Base-by-base conservation (phyloP, 2,113 vertebrate species). In the Cisticola juncidis region DNA sequence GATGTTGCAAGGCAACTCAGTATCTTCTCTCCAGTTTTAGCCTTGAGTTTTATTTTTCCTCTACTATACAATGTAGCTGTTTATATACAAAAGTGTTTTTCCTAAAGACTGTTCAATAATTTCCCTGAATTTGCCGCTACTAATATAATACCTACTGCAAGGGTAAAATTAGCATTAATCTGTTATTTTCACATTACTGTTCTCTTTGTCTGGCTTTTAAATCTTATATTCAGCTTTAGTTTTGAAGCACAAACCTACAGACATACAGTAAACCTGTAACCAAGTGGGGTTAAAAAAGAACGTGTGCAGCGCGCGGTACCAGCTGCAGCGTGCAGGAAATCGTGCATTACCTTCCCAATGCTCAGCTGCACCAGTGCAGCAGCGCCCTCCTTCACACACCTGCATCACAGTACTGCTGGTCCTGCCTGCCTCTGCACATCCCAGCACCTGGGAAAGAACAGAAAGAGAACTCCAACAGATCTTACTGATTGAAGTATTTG, bases 261-360 rank as follows among this genome's bases (percentile, higher is more conserved):
- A 31, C 10, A 11, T 29, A n/a, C 4, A 17, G 28, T 31, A 62
- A 87, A 33, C 15, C 65, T 53, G 22, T 57, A 73, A n/a, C 11
- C 36, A 77, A 17, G 19, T 14, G 35, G 35, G 42, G 4, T 33
- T 29, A 24, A 42, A 45, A 66, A 70, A 36, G 19, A 24, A 2
- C 7, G 10, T 0, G 8, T 28, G 71, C 62, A 57, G 72, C 76
- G 7, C 0, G 0, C 8, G 21, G 56, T 68, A 16, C 29, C 2
- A 3, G n/a, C 54, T 64, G 42, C 36, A 57, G 62, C 24, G 77
- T 69, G 50, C 2, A 22, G 44, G 64, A 81, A 80, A 48, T 1
- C 9, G 47, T 12, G 21, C 36, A 0, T 48, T 14, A 11, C 33
- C 35, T 44, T 48, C 78, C 74, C 0, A 0, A 9, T 2, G 44